Conservation (phyloP, 2,888 invertebrate species). For the Polydesmus complanatus region DNA sequence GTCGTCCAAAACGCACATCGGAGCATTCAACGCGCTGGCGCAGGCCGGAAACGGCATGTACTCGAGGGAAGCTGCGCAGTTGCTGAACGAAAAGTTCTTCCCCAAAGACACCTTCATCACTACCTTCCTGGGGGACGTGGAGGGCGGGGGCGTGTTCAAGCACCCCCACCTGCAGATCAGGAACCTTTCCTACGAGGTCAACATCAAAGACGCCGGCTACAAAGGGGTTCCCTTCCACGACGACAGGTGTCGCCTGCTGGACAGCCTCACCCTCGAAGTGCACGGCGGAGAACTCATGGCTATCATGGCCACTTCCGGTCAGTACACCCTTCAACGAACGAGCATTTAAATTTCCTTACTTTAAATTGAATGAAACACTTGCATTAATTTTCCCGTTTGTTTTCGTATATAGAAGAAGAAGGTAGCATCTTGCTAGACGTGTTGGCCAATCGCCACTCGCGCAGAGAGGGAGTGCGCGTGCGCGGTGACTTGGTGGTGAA, state of each 20-base stretch:
- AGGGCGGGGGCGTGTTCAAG: slow-evolving; percentile 23
- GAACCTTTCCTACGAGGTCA: slow-evolving; percentile 46
- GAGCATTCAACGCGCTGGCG: slow-evolving; percentile 17
- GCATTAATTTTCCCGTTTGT: not conserved
- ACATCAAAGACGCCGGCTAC: not conserved
- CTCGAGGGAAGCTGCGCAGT: slow-evolving; percentile 22
- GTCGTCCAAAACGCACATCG: slow-evolving; percentile 16
- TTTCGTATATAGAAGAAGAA: slow-evolving; percentile 39
- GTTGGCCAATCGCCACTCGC: slow-evolving; percentile 54
- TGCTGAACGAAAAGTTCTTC: slow-evolving; percentile 28
- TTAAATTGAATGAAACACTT: not conserved
- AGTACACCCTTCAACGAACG: slow-evolving; percentile 14
- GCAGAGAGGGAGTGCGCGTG: slow-evolving; percentile 37
- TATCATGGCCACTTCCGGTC: slow-evolving; percentile 60
- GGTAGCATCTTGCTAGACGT: slow-evolving; percentile 74
- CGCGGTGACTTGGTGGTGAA: slow-evolving; percentile 72
- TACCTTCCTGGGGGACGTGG: slow-evolving; percentile 18
- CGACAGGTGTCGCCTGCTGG: slow-evolving; percentile 41
- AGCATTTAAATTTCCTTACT: slow-evolving; percentile 9
- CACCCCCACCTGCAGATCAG: slow-evolving; percentile 42
- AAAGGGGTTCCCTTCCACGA: slow-evolving; percentile 22
- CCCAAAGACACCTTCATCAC: slow-evolving; percentile 25
- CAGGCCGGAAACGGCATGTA: slow-evolving; percentile 20
- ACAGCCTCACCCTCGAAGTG: slow-evolving; percentile 71
- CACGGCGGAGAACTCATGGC: slow-evolving; percentile 82